Conservation (phyloP, 2,888 invertebrate species). For the Polyommatus icarus region DNA sequence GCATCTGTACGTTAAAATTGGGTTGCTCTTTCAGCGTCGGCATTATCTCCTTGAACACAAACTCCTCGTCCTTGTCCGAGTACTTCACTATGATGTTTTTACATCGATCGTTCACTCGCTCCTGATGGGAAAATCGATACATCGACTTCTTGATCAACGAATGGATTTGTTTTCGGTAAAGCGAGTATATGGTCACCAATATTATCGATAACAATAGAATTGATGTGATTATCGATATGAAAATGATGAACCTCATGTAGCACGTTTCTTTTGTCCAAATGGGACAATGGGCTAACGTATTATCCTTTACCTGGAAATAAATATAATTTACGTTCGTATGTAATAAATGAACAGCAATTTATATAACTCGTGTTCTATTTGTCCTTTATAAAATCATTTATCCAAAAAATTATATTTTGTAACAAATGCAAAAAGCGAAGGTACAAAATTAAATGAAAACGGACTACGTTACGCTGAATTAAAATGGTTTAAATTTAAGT, state of each 20-base stretch:
- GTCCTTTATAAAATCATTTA: background rate
- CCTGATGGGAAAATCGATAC: slow-evolving; percentile 39
- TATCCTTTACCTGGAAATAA: slow-evolving; percentile 58
- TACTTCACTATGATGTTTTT: slow-evolving; percentile 55
- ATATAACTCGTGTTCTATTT: background rate
- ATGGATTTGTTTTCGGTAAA: slow-evolving; percentile 52
- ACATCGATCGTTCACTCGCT: slow-evolving; percentile 38
- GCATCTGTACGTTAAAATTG: slow-evolving; percentile 51
- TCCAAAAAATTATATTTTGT: background rate
- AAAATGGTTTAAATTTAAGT: background rate
- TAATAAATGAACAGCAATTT: no score
- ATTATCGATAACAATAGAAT: slow-evolving; percentile 49
- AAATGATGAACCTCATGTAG: slow-evolving; percentile 52
- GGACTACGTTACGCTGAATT: no score
- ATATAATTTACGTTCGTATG: slow-evolving; percentile 3
- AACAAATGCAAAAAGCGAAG: background rate
- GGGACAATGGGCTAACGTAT: slow-evolving; percentile 53
- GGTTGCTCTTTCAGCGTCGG: slow-evolving; percentile 56
- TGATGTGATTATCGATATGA: slow-evolving; percentile 48
- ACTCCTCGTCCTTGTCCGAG: slow-evolving; percentile 61
- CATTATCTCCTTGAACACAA: slow-evolving; percentile 62
- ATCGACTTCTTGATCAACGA: slow-evolving; percentile 50
- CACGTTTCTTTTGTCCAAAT: slow-evolving; percentile 57
- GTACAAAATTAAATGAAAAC: background rate
- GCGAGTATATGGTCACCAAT: slow-evolving; percentile 49